Conservation (phyloP, 1,140 invertebrate genomes). For the Riptortus pedestris region DNA sequence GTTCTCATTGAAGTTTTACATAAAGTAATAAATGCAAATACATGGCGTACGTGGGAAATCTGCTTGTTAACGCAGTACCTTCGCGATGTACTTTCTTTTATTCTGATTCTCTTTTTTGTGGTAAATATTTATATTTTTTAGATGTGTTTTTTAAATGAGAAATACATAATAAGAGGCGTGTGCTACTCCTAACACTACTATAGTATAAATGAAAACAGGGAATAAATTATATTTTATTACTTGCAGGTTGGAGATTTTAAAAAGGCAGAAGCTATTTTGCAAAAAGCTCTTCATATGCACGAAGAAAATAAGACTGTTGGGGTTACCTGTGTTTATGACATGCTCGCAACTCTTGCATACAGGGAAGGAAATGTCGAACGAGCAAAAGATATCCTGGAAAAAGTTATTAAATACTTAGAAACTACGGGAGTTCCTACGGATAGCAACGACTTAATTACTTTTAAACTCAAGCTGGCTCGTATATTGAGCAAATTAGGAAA, state of each 20-base stretch:
- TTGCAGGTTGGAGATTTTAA: conserved; percentile 17
- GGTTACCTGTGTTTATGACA: conserved; percentile 22
- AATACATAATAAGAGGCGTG: too few relatives aligned
- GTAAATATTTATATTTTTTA: too few relatives aligned
- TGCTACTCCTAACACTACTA: too few relatives aligned
- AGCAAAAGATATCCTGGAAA: conserved; percentile 16
- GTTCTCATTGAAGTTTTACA: too few relatives aligned
- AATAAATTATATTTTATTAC: too few relatives aligned
- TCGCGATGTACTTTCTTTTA: too few relatives aligned
- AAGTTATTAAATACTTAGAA: conserved; percentile 12
- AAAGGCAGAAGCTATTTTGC: conserved; percentile 18
- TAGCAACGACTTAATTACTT: conserved; percentile 16
- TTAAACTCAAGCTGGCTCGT: conserved; percentile 20
- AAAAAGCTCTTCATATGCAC: conserved; percentile 4
- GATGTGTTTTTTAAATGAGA: too few relatives aligned
- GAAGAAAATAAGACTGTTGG: conserved; percentile 2
- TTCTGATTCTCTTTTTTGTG: too few relatives aligned
- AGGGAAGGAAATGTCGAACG: conserved; percentile 7
- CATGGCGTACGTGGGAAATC: too few relatives aligned
- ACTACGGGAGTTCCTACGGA: background rate
- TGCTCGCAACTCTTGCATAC: conserved; percentile 21
- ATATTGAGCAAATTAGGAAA: conserved; percentile 17
- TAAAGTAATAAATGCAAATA: too few relatives aligned
- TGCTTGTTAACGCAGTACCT: too few relatives aligned
- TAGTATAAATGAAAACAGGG: too few relatives aligned